These are phyloP conservation scores for Melanaphis sacchari DNA, from an alignment of 1,140 invertebrate species.

Conservation along the genomic window DNA sequence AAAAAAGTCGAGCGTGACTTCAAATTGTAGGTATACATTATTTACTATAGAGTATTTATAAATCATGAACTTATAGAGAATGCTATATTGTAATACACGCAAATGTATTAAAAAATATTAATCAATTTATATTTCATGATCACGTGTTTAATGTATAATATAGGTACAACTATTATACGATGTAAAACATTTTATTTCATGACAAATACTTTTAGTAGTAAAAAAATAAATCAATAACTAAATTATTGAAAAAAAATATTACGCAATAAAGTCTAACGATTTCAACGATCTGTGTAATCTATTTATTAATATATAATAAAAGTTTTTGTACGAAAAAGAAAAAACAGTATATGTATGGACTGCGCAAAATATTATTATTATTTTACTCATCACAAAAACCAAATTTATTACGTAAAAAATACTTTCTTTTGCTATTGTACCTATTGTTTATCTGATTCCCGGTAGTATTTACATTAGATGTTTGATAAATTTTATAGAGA, in stretches of 20 bases:
- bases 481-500: not conserved
- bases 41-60: not conserved
- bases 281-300: not conserved
- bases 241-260: not conserved
- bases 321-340: not conserved
- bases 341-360: not conserved
- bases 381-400: not conserved
- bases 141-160: not conserved
- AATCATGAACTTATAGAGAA: not conserved
- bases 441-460: not conserved
- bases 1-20: not conserved
- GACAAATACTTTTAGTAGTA: not conserved
- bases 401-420: not conserved
- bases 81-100: not conserved
- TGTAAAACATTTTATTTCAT: not conserved
- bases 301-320: not conserved
- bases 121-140: not conserved
- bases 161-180: not conserved
- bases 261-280: not conserved
- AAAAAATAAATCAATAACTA: not conserved
- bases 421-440: not conserved
- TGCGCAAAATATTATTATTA: not conserved
- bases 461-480: not conserved
- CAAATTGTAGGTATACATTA: not conserved
- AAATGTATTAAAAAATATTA: not conserved